Conservation (phyloP, 2,888 invertebrate species). For the Hipparchia sbordonii region DNA sequence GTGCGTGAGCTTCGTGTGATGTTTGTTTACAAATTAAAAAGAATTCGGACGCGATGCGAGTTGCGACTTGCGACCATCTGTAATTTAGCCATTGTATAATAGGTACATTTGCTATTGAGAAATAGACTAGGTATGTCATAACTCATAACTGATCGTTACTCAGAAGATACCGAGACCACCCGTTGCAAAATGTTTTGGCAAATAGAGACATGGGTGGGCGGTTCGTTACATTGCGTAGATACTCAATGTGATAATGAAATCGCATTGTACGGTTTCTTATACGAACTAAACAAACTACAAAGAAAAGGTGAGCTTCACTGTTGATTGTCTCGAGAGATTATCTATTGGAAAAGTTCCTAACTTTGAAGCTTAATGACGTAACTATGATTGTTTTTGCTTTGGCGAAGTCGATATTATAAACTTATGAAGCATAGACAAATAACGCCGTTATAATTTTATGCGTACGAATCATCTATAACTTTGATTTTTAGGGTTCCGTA, state of each 20-base stretch:
- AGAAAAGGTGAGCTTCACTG: not conserved
- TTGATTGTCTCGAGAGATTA: not conserved
- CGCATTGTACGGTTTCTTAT: conserved; percentile 7
- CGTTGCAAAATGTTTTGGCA: conserved; percentile 13
- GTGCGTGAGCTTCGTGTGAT: no score
- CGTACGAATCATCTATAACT: no score
- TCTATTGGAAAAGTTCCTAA: not conserved
- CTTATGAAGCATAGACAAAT: no score
- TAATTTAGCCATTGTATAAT: no score
- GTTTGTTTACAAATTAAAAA: no score
- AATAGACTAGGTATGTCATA: not conserved
- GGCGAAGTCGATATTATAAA: no score
- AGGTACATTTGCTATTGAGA: not conserved
- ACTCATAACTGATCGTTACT: conserved; percentile 8
- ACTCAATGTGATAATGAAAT: conserved; percentile 13
- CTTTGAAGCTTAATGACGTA: no score
- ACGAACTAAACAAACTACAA: conserved; percentile 8
- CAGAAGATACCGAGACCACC: conserved; percentile 5
- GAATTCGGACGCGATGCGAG: no score
- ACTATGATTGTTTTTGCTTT: no score
- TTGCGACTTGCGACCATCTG: no score
- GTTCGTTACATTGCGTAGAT: not conserved
- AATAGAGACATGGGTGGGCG: conserved; percentile 22
- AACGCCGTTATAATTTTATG: no score
- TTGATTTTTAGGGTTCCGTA: no score